Base-by-base conservation (phyloP, 2,113 vertebrate species). In the Caranx ignobilis region DNA sequence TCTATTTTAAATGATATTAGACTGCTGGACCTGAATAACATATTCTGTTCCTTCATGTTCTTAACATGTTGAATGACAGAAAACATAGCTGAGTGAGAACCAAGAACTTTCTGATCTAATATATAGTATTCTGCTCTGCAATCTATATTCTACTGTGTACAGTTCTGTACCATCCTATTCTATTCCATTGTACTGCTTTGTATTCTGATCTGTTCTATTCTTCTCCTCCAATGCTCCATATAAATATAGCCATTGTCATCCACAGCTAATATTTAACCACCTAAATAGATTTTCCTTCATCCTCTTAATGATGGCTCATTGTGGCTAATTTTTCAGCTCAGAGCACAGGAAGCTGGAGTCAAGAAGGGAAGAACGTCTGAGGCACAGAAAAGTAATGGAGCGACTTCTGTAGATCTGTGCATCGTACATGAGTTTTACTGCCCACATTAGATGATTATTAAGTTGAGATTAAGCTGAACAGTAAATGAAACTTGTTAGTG, bases 231-330 rank as follows among this genome's bases (percentile, higher is more conserved):
- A 16, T 21, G 26, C 39, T 16, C 34, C 8, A 16, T 67, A 34
- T 62, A 68, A 67, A 50, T 37, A 71, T 65, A 75, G 39, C 60
- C 47, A 13, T 12, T 50, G 56, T 45, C 11, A 12, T 15, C 12
- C 43, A 81, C 43, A 83, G 50, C 67, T 64, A 68, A 83, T 70
- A 81, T 70, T 81, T 83, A 65, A 70, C 39, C 32, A 61, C 45
- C 45, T 31, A 34, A 70, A 80, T 47, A 68, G 43, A 65, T 76
- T 73, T 43, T 76, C 73, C 57, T 41, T 65, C 45, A 72, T 77
- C 56, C 32, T 47, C 21, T 48, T 61, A 77, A 84, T 77, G 69
- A 77, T 54, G 75, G 71, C 47, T 86, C 66, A 80, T 21, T 47
- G 16, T 26, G n/a, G 52, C 34, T 69, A 41, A 81, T 88, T 78